Evolutionary conservation across 2,113 vertebrate species (phyloP).

Genomic region (Vanacampus margaritifer): DNA sequence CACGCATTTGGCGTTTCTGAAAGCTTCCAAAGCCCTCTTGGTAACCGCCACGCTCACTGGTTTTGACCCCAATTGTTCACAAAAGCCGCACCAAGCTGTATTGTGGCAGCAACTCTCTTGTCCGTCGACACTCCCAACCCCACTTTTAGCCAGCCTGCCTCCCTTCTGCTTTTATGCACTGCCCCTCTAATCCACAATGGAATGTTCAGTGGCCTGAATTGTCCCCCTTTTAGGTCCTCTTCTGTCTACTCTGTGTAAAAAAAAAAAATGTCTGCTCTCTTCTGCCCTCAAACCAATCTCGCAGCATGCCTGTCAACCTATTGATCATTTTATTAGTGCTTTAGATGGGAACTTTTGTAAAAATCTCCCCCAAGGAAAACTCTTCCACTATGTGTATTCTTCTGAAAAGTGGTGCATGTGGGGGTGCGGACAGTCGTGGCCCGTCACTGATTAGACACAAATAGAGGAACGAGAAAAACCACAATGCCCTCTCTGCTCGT

Average conservation of each 20-base stretch:
- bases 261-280: too few species aligned
- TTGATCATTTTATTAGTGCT: conserved; percentile 29
- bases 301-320: conserved; percentile 4
- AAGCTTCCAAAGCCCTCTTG: background rate
- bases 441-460: conserved; percentile 57
- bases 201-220: conserved; percentile 56
- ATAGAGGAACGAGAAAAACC: conserved; percentile 61
- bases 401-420: conserved; percentile 20
- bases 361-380: conserved; percentile 43
- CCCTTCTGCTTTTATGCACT: conserved; percentile 53
- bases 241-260: conserved; percentile 4
- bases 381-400: conserved; percentile 34
- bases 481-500: conserved; percentile 33
- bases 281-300: conserved; percentile 11
- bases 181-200: conserved; percentile 65
- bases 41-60: conserved; percentile 7
- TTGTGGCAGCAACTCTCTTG: conserved; percentile 43
- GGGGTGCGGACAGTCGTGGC: conserved; percentile 52
- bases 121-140: conserved; percentile 35
- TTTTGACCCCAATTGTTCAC: conserved; percentile 50
- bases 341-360: conserved; percentile 24
- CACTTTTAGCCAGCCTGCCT: conserved; percentile 39
- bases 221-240: conserved; percentile 31
- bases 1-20: background rate
- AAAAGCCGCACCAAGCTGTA: conserved; percentile 42